Base-by-base conservation (phyloP, 1,140 invertebrate genomes). In the Brachystomella parvula region DNA sequence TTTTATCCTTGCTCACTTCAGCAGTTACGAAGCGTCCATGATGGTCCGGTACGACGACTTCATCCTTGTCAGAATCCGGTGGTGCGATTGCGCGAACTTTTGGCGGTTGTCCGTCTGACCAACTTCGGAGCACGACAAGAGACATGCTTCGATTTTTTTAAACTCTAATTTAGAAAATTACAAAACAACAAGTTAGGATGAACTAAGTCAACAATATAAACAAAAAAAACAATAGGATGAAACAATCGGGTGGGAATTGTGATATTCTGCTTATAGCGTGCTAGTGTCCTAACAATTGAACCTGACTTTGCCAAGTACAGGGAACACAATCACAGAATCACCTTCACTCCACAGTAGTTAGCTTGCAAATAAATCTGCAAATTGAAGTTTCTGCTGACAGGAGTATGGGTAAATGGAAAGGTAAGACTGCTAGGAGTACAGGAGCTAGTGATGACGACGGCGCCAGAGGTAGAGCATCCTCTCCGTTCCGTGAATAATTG, bases 121-220 rank as follows among this genome's bases (percentile, higher is more conserved):
- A 70, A 70, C 68, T 70, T 24, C 68, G 64, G 9, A 70, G 68
- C 21, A 70, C 68, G 15, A 70, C 68, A 2, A 70, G 64, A 12
- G 68, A 70, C 64, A 66, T 66, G 6, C 26, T 66, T n/a, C 24
- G 15, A 12, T 9, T 53, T 24, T 17, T 24, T 53, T 53, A 15
- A 53, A 9, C 19, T n/a, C n/a, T n/a, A n/a, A n/a, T 6, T 39
- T 19, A 19, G 35, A 39, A 39, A 15, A 53, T 6, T 17, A 53
- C 3, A 6, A 24, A 53, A 53, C 49, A 53, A 53, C 12, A 53
- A 53, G 49, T 53, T n/a, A n/a, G n/a, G 49, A 44, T 12, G 9
- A 9, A 44, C 9, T 44, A 12, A 44, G 9, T 44, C 9, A n/a
- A 12, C 39, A 44, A 44, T 44, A 12, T 9, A 12, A 9, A 9